Percentiles rank a stretch among this genome's conserved stretches.
These are phyloP conservation scores for Stegophylla sp. DNA, from an alignment of 2,888 invertebrate genomes.

Conservation along the genomic window DNA sequence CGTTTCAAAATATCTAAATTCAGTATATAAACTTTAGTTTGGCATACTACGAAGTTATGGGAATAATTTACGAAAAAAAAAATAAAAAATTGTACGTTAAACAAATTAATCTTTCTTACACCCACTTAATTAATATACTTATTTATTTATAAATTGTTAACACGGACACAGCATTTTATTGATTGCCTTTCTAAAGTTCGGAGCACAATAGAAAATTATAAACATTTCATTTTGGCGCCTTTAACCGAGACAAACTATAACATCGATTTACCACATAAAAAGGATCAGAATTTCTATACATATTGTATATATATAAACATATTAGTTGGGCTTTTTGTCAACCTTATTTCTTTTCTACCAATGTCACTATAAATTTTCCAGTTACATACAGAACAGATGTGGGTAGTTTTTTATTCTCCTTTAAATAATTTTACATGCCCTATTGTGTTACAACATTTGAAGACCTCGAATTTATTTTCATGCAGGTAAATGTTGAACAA, in stretches of 20 bases:
- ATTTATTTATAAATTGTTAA: background rate
- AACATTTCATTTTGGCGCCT: slow-evolving; percentile 41
- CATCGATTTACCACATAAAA: slow-evolving; percentile 50
- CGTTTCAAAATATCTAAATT: too few relatives aligned
- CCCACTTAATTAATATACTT: background rate
- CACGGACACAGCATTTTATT: background rate
- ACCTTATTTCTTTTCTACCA: slow-evolving; percentile 41
- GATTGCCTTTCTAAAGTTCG: background rate
- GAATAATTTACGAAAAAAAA: too few relatives aligned
- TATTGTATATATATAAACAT: slow-evolving; percentile 14
- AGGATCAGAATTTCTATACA: slow-evolving; percentile 24
- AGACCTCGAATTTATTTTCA: background rate
- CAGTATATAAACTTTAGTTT: too few relatives aligned
- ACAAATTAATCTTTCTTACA: too few relatives aligned
- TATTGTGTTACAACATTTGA: slow-evolving; percentile 9
- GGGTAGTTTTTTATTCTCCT: slow-evolving; percentile 19
- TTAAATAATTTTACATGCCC: slow-evolving; percentile 39
- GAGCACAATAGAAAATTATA: slow-evolving; percentile 19
- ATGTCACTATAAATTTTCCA: slow-evolving; percentile 38
- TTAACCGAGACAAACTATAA: slow-evolving; percentile 23
- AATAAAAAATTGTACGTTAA: too few relatives aligned
- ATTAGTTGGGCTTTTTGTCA: slow-evolving; percentile 43
- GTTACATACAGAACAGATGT: slow-evolving; percentile 22
- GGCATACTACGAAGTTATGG: too few relatives aligned
- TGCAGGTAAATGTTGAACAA: background rate